Evolutionary conservation across 2,888 invertebrate genomes (phyloP), one percentile per base, ranked within the genome.

Genomic region (Adela reaumurella): DNA sequence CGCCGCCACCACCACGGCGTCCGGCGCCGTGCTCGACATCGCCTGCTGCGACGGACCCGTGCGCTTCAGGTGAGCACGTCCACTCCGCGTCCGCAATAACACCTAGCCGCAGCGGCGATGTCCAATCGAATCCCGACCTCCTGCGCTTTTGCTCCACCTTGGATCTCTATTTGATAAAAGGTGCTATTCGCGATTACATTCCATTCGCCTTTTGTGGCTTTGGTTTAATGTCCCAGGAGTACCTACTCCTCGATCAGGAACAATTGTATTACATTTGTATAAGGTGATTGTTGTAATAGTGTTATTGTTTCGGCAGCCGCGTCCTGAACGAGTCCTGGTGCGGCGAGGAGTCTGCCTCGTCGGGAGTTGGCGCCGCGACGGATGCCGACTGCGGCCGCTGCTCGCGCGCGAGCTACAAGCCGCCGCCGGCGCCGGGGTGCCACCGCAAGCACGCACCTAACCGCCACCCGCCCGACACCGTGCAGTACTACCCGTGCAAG

Each of bases 21-120:
- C 63, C 46, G 66, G 53, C 62, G 85, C 89, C 0, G 86, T 93
- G 1, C 73, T 92, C 52, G 94, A 94, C 67, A 84, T 94, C n/a
- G 94, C 94, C 1, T 92, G 90, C 53, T 94, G 94, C 68, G 94
- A 94, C 67, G 94, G 94, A 0, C 94, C 94, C 0, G 93, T 94
- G 0, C 82, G 89, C 19, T 90, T 35, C 35, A 35, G 6, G 35
- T 35, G 14, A 4, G 11, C 35, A 35, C 24, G 8, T n/a, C n/a
- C n/a, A n/a, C n/a, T n/a, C n/a, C n/a, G n/a, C n/a, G n/a, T n/a
- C n/a, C n/a, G n/a, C n/a, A n/a, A n/a, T n/a, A n/a, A n/a, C n/a
- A n/a, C n/a, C n/a, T n/a, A n/a, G n/a, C n/a, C n/a, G n/a, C n/a
- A n/a, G n/a, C n/a, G n/a, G n/a, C n/a, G n/a, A n/a, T n/a, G n/a